Percentiles rank a stretch among this genome's conserved stretches.
Conservation (phyloP, 2,797 vertebrate species). For the Mormyrops boulengeri region DNA sequence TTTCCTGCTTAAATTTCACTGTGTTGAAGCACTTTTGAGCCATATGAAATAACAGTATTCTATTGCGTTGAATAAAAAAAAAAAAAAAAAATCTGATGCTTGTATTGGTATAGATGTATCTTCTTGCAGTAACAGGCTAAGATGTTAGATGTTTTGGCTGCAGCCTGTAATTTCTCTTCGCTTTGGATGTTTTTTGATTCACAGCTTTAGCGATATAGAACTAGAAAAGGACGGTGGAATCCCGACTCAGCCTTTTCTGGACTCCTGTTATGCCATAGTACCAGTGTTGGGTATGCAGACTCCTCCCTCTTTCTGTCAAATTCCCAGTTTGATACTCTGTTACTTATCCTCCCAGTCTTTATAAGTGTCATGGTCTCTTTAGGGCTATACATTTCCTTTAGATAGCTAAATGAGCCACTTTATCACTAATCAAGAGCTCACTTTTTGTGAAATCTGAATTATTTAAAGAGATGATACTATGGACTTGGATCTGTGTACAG, state of each 20-base stretch:
- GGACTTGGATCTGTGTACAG: background rate
- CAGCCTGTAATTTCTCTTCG: slow-evolving; percentile 39
- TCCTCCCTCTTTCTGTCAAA: slow-evolving; percentile 38
- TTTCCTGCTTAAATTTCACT: background rate
- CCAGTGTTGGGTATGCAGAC: slow-evolving; percentile 88
- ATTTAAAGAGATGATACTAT: background rate
- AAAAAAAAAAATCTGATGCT: background rate
- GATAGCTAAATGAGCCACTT: background rate
- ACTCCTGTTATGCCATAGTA: slow-evolving; percentile 97
- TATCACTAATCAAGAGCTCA: background rate
- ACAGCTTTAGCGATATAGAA: slow-evolving; percentile 94
- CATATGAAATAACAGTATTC: background rate
- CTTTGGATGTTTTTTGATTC: slow-evolving; percentile 60
- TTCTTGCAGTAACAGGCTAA: background rate
- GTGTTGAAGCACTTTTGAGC: background rate
- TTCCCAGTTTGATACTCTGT: background rate
- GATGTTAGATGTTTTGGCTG: background rate
- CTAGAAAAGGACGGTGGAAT: slow-evolving; percentile 90
- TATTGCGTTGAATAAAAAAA: background rate
- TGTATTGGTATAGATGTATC: background rate
- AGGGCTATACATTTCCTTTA: background rate
- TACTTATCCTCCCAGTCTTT: background rate
- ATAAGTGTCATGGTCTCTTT: background rate
- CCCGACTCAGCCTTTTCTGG: slow-evolving; percentile 92
- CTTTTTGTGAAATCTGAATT: background rate